phyloP scores from a whole-genome alignment of 2,797 vertebrate species.

The Cygnus olor region DNA sequence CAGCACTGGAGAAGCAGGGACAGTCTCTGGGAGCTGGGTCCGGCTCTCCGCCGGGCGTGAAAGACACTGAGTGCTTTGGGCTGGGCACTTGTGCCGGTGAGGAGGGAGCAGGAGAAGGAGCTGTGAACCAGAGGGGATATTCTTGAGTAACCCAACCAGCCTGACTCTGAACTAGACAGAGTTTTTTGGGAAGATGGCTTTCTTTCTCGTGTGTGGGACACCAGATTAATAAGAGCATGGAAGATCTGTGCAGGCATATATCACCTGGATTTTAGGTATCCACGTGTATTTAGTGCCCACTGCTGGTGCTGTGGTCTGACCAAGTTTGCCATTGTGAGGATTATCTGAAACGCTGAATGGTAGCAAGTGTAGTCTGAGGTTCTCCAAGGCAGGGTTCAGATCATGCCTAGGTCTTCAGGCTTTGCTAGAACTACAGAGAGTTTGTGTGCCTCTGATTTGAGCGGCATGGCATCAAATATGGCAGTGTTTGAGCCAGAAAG shows the following conservation, averaged over 20 bases:
- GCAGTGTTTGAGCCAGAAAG: background rate
- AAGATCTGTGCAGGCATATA: background rate
- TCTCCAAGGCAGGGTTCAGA: background rate
- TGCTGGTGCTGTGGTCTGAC: background rate
- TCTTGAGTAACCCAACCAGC: background rate
- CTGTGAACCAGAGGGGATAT: background rate
- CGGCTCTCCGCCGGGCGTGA: accelerated
- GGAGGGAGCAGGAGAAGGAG: background rate
- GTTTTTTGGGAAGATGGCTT: background rate
- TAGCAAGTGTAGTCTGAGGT: background rate
- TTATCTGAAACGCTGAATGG: background rate
- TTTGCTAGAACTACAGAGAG: background rate
- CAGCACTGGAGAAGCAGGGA: background rate
- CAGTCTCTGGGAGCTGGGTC: background rate
- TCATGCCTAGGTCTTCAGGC: background rate
- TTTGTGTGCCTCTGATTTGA: too few species aligned
- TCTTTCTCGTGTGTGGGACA: background rate
- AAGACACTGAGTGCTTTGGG: background rate
- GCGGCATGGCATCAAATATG: background rate
- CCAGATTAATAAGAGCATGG: background rate
- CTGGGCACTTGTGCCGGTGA: background rate
- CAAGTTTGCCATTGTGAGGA: background rate
- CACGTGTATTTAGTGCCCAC: background rate
- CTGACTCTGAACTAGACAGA: background rate
- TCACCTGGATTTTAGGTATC: background rate